Percentiles rank a stretch among this genome's conserved stretches.
phyloP scores from a whole-genome alignment of 2,797 vertebrate genomes.

The Sebastes taczanowskii region DNA sequence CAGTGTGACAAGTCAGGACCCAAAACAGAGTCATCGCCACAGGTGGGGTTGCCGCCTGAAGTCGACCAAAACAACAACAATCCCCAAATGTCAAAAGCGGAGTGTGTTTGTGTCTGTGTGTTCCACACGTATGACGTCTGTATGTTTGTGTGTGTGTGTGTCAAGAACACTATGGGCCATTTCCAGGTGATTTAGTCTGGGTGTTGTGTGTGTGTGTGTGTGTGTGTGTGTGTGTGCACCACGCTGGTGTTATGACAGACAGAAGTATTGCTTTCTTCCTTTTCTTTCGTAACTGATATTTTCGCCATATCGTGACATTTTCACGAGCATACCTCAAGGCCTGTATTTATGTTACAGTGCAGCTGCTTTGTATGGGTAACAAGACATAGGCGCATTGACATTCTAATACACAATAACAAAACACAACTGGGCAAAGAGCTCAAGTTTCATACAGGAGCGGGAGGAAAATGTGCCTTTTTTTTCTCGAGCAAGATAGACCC shows the following conservation, averaged over 20 bases:
- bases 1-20: constrained; percentile 75
- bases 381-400: constrained; percentile 53
- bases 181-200: constrained; percentile 46
- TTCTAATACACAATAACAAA: constrained; percentile 53
- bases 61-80: constrained; percentile 72
- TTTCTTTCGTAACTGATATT: constrained; percentile 56
- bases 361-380: constrained; percentile 63
- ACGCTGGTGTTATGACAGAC: constrained; percentile 22
- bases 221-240: constrained; percentile 1
- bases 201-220: constrained; percentile 2
- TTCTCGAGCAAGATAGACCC: not conserved
- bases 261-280: constrained; percentile 24
- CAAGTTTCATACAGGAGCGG: constrained; percentile 13
- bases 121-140: not conserved
- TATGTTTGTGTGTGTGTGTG: constrained; percentile 4
- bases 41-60: constrained; percentile 69
- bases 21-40: constrained; percentile 74
- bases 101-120: constrained; percentile 18
- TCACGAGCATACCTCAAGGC: constrained; percentile 52
- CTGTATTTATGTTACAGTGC: constrained; percentile 66
- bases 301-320: constrained; percentile 70
- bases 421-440: constrained; percentile 34
- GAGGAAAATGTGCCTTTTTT: not conserved
- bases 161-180: constrained; percentile 35
- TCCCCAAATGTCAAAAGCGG: constrained; percentile 71